Evolutionary conservation across 2,888 invertebrate genomes (phyloP), one percentile per base, ranked within the genome.

Genomic region (Taenaris catops): DNA sequence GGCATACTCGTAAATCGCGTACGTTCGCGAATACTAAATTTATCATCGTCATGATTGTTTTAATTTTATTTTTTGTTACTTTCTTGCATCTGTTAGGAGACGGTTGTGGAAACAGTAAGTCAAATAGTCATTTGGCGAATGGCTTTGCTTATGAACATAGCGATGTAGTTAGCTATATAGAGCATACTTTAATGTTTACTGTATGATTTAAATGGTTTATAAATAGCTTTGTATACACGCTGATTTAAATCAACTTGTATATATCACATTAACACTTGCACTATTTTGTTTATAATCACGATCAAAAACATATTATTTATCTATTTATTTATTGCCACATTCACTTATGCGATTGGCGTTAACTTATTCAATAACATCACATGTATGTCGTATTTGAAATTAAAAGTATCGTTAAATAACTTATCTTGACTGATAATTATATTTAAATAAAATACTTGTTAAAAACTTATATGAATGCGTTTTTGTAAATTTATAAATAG

Each of bases 51-150:
- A 75, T 70, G 53, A 66, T 73, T 73, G 71, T 74, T 75, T 75
- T 71, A 69, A 75, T 78, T 78, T 79, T 57, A 62, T 69, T 76
- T 80, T 83, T 71, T 79, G 73, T 83, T 81, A 75, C 70, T 68
- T 79, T 79, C 80, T 81, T 76, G 86, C 86, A 83, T 84, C 86
- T 78, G 81, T 80, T 86, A 86, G 86, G 83, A 84, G 86, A 86
- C 80, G 84, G 57, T 84, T 86, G 72, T 86, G 84, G 86, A 86
- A 86, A 84, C 86, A 86, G 86, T 86, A 86, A 86, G 86, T 86
- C 68, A 69, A 73, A 53, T 71, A 69, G 73, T 72, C 73, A 72
- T 76, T 59, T 79, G 70, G 74, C 73, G 75, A 70, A 62, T 76
- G 72, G 83, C 80, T 83, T 81, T 59, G 83, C 83, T 83, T 81